Base-by-base conservation (phyloP, 2,797 vertebrate species). In the Ptychobarbus kaznakovi region DNA sequence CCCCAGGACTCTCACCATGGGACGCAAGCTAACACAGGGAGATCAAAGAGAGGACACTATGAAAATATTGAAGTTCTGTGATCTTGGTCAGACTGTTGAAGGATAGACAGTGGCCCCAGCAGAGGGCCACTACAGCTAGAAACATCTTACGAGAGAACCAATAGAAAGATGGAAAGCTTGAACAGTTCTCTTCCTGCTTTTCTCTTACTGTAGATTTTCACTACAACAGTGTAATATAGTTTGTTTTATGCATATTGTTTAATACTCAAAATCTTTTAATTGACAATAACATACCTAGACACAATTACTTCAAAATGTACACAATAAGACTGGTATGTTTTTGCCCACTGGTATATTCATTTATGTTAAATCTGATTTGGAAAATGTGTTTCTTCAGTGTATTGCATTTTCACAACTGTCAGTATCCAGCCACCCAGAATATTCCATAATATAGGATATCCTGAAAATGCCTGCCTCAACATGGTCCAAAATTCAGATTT, bases 1-100 rank as follows among this genome's bases (percentile, higher is more conserved):
- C 92, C 90, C 89, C 90, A 86, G 86, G 89, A 84, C 90, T 91
- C 86, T 87, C 87, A 68, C 86, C 86, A 85, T 81, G 89, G 87
- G 70, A 89, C 61, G 63, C 80, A 53, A 85, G 89, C 87, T 88
- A 82, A 90, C 85, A 0, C 0, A 1, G 35, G 40, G 90, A 92
- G 92, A 95, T 95, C 94, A 96, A 95, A 95, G 86, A 35, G 22
- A 12, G 5, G 46, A 32, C 84, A 68, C 87, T 89, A 91, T 75
- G 89, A 90, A 92, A 94, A 94, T 90, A 88, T 49, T 15, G 83
- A 78, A 81, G 76, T 86, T 87, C 93, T 93, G 90, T 94, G 93
- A 93, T 94, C 93, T 93, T 74, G 88, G 86, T 90, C 85, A 90
- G 80, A 78, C 84, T 22, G 68, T 90, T 90, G 78, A 72, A 86